phyloP scores from a whole-genome alignment of 1,140 invertebrate species.

The Hylaeus anthracinus region DNA sequence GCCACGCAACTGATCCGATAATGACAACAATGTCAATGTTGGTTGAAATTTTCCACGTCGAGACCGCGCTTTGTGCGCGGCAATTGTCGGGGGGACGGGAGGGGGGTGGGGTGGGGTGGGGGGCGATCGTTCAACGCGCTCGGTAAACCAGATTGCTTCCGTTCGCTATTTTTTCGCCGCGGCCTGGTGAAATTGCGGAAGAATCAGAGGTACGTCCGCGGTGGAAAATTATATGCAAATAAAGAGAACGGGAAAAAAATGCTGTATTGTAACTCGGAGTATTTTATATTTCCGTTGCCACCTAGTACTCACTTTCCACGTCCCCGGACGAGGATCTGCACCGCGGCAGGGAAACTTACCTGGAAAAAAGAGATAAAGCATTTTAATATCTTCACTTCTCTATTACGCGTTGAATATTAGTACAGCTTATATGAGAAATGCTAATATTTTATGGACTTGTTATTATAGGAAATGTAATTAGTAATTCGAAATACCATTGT shows the following conservation, averaged over 20 bases:
- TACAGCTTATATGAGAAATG: background rate
- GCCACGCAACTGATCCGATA: background rate
- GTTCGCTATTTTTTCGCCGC: background rate
- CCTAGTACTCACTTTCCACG: conserved; percentile 17
- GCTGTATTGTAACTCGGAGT: conserved; percentile 3
- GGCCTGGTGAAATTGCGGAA: background rate
- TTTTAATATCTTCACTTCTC: background rate
- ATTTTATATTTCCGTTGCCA: background rate
- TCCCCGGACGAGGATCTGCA: background rate
- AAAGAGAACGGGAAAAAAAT: background rate
- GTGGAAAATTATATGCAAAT: conserved; percentile 21
- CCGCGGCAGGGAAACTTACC: conserved; percentile 9
- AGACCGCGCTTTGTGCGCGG: background rate
- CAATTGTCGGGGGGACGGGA: conserved; percentile 8
- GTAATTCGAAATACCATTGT: no score
- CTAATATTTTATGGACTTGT: no score
- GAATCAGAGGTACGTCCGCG: background rate
- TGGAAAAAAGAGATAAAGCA: conserved; percentile 10
- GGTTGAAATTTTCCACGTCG: conserved; percentile 1
- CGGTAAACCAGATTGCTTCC: conserved; percentile 19
- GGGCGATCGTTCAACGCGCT: conserved; percentile 12
- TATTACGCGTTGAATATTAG: background rate
- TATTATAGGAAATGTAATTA: background rate
- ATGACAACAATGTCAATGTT: conserved; percentile 14
- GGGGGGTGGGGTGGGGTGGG: no score